phyloP scores from a whole-genome alignment of 2,888 invertebrate genomes.

The Coronaproctus castanopsis region DNA sequence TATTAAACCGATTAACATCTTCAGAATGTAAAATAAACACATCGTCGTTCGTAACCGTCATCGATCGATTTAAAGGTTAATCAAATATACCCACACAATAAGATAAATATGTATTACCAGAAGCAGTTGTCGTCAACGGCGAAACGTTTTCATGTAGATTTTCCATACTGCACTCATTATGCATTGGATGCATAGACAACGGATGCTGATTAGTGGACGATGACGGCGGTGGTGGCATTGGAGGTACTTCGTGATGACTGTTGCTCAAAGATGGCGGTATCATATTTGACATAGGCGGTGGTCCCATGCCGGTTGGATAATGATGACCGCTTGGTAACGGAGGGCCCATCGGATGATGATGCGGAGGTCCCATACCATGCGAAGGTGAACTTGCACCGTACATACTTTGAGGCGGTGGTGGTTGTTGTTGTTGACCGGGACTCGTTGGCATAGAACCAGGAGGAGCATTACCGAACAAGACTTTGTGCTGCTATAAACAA shows the following conservation, averaged over 20 bases:
- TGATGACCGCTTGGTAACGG: constrained; percentile 31
- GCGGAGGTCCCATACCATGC: constrained; percentile 32
- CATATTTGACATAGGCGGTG: constrained; percentile 32
- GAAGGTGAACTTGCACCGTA: constrained; percentile 26
- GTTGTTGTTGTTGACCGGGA: constrained; percentile 31
- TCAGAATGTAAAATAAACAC: too few relatives aligned
- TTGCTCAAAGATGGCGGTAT: constrained; percentile 39
- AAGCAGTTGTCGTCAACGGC: constrained; percentile 35
- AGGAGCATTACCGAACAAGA: constrained; percentile 31
- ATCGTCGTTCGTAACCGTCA: too few relatives aligned
- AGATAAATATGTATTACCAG: too few relatives aligned
- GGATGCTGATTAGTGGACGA: constrained; percentile 18
- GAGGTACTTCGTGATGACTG: constrained; percentile 27
- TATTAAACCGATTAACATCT: too few relatives aligned
- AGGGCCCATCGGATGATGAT: constrained; percentile 39
- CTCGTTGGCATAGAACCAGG: constrained; percentile 36
- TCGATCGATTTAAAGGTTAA: too few relatives aligned
- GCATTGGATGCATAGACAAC: constrained; percentile 10
- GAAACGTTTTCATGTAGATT: constrained; percentile 32
- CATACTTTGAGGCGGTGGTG: constrained; percentile 29
- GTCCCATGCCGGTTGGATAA: constrained; percentile 30
- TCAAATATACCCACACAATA: too few relatives aligned
- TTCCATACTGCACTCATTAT: constrained; percentile 9
- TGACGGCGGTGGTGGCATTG: constrained; percentile 24
- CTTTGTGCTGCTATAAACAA: constrained; percentile 51